Percentiles rank a stretch among this genome's conserved stretches.
Conservation (phyloP, 2,888 invertebrate genomes). For the Crematogaster levior region DNA sequence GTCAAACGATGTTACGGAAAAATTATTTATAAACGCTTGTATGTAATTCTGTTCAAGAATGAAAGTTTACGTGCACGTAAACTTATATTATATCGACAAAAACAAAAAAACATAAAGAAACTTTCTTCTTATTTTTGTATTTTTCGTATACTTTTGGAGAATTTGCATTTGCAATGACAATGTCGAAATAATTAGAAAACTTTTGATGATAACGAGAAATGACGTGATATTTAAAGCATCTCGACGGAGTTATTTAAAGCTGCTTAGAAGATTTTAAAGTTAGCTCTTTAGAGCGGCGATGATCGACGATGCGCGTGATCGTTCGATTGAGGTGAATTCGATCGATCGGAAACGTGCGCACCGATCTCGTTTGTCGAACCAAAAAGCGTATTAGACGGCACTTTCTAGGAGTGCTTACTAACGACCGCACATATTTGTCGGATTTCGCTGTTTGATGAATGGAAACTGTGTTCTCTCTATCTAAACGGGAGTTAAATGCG, state of each 20-base stretch:
- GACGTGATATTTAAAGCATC: too few relatives aligned
- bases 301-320: slow-evolving; percentile 47
- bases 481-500: slow-evolving; percentile 45
- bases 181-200: not conserved
- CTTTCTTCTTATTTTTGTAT: not conserved
- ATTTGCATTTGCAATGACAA: not conserved
- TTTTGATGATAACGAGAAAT: too few relatives aligned
- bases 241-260: slow-evolving; percentile 25
- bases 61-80: not conserved
- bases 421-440: slow-evolving; percentile 61
- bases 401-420: slow-evolving; percentile 54
- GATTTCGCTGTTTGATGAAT: slow-evolving; percentile 57
- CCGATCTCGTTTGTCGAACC: slow-evolving; percentile 37
- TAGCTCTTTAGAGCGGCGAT: slow-evolving; percentile 20
- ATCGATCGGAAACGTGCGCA: slow-evolving; percentile 20
- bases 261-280: slow-evolving; percentile 22
- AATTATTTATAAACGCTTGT: not conserved
- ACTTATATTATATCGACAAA: not conserved
- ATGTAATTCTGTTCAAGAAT: not conserved
- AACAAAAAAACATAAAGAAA: too few relatives aligned
- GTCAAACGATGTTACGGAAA: not conserved
- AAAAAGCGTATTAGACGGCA: slow-evolving; percentile 36
- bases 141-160: not conserved
- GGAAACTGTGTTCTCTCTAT: slow-evolving; percentile 51
- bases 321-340: slow-evolving; percentile 20